These are phyloP conservation scores for Cosmorhoe ocellata DNA, from an alignment of 2,888 invertebrate genomes.

Conservation along the genomic window DNA sequence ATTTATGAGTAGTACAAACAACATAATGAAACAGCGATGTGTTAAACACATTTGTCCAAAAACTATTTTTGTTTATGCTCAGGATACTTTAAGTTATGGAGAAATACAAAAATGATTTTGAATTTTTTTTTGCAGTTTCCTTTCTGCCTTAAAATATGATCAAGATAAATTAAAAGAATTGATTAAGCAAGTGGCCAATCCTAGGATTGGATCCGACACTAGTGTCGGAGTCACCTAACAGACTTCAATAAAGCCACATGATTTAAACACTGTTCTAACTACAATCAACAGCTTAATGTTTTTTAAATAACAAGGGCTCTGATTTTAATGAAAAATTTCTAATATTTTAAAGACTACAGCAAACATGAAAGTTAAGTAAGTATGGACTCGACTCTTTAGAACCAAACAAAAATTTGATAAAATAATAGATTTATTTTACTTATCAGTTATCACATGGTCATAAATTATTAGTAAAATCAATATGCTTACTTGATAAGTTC, in stretches of 20 bases:
- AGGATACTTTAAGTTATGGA: conserved; percentile 42
- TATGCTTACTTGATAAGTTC: conserved; percentile 39
- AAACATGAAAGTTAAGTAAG: no score
- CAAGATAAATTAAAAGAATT: no score
- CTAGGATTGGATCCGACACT: no score
- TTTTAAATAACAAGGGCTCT: no score
- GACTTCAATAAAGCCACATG: no score
- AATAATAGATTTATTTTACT: conserved; percentile 11
- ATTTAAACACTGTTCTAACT: no score
- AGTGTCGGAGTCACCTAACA: not conserved
- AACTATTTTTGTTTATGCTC: conserved; percentile 34
- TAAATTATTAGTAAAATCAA: not conserved
- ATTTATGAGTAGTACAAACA: conserved; percentile 39
- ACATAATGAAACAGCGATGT: conserved; percentile 27
- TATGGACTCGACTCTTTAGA: no score
- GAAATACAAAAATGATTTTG: conserved; percentile 55
- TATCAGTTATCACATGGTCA: not conserved
- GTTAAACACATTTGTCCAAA: conserved; percentile 29
- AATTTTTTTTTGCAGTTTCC: conserved; percentile 30
- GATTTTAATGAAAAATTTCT: no score
- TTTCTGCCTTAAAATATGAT: not conserved
- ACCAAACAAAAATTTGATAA: conserved; percentile 4
- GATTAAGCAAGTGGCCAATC: no score
- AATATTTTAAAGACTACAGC: no score
- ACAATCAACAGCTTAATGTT: no score